Percentiles rank a stretch among this genome's conserved stretches.
These are phyloP conservation scores for Trematocara zebra DNA, from an alignment of 2,113 vertebrate genomes.

Conservation along the genomic window DNA sequence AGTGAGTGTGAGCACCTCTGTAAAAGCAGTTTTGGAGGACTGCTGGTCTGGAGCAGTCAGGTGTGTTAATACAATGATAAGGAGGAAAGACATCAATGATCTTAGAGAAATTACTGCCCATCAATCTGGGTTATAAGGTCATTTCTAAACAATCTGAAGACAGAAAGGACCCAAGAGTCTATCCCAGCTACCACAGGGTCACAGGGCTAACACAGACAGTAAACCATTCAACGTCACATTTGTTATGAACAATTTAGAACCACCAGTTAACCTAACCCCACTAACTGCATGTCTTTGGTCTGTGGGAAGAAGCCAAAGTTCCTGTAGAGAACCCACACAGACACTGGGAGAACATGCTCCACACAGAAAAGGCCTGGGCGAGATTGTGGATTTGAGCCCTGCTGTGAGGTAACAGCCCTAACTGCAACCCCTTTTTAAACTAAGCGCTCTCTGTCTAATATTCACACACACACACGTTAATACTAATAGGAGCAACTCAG, in stretches of 20 bases:
- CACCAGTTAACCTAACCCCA: background rate
- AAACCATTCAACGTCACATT: background rate
- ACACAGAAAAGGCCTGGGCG: accelerated
- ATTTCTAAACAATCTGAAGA: background rate
- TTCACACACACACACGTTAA: background rate
- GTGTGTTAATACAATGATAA: accelerated
- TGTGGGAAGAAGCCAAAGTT: background rate
- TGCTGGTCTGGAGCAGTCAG: background rate
- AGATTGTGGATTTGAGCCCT: background rate
- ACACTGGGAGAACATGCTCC: background rate
- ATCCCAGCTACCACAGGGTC: background rate
- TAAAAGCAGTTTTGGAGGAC: background rate
- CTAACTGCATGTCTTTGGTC: background rate
- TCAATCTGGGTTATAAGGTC: background rate
- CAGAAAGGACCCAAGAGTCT: background rate
- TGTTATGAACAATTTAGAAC: background rate
- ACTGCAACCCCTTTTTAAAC: background rate
- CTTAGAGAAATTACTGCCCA: background rate
- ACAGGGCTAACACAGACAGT: background rate
- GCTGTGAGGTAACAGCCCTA: background rate
- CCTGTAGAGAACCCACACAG: background rate
- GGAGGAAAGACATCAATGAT: background rate
- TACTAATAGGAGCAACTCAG: background rate
- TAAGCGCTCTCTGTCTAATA: background rate
- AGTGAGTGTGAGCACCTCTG: background rate